Evolutionary conservation across 2,888 invertebrate genomes (phyloP).

Genomic region (Tetragonisca angustula): DNA sequence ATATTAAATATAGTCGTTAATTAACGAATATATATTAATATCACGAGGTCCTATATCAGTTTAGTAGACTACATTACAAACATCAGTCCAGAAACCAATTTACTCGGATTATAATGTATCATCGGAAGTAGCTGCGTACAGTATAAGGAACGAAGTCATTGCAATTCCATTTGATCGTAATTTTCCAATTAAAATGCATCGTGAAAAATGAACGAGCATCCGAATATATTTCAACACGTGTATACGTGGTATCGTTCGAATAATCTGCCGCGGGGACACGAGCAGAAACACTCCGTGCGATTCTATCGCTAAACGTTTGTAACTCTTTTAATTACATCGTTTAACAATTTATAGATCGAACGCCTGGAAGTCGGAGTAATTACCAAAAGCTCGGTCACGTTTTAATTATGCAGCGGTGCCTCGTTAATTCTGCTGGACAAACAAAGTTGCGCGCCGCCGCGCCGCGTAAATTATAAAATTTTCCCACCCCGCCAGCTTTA

Average conservation of each 20-base stretch:
- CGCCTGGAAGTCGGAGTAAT: slow-evolving; percentile 14
- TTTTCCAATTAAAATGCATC: no score
- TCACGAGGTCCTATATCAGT: no score
- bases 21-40: no score
- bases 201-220: no score
- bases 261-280: neutral
- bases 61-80: no score
- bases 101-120: no score
- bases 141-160: no score
- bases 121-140: no score
- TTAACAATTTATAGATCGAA: slow-evolving; percentile 14
- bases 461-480: slow-evolving; percentile 35
- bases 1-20: no score
- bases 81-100: no score
- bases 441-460: slow-evolving; percentile 18
- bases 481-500: neutral
- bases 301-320: neutral
- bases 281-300: neutral
- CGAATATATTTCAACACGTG: neutral
- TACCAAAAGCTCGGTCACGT: slow-evolving; percentile 7
- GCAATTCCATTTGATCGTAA: no score
- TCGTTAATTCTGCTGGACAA: slow-evolving; percentile 24
- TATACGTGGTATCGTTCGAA: neutral
- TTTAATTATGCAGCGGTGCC: slow-evolving; percentile 26
- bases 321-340: neutral